phyloP scores from a whole-genome alignment of 1,140 invertebrate genomes.

The Potamilus streckersoni region DNA sequence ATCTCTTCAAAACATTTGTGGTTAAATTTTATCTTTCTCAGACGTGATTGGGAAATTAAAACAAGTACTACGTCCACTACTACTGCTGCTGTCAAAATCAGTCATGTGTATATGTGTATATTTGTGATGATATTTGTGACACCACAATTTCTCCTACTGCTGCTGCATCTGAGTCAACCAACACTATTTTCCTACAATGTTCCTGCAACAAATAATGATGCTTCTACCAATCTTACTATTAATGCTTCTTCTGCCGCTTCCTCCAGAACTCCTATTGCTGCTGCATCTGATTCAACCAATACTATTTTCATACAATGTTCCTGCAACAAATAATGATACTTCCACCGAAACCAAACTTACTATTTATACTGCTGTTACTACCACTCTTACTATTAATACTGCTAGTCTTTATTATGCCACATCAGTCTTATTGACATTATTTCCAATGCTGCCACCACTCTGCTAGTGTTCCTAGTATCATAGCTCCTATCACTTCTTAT shows the following conservation, averaged over 20 bases:
- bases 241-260: not conserved
- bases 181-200: not conserved
- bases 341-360: not conserved
- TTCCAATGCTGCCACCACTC: not conserved
- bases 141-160: not conserved
- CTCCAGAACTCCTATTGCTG: not conserved
- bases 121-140: not conserved
- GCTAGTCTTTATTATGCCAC: not conserved
- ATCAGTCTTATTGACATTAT: not conserved
- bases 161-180: not conserved
- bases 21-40: too few species aligned
- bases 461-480: not conserved
- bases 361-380: constrained; percentile 1
- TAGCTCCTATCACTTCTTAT: not conserved
- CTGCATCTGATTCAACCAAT: not conserved
- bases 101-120: not conserved
- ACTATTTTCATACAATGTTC: not conserved
- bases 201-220: not conserved
- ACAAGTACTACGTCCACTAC: not conserved
- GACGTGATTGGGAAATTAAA: too few species aligned
- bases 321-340: not conserved
- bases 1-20: too few species aligned
- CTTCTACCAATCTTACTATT: not conserved
- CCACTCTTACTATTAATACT: constrained; percentile 1
- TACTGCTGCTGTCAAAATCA: not conserved